Base-by-base conservation (phyloP, 2,113 vertebrate species). In the Hippopotamus amphibius region DNA sequence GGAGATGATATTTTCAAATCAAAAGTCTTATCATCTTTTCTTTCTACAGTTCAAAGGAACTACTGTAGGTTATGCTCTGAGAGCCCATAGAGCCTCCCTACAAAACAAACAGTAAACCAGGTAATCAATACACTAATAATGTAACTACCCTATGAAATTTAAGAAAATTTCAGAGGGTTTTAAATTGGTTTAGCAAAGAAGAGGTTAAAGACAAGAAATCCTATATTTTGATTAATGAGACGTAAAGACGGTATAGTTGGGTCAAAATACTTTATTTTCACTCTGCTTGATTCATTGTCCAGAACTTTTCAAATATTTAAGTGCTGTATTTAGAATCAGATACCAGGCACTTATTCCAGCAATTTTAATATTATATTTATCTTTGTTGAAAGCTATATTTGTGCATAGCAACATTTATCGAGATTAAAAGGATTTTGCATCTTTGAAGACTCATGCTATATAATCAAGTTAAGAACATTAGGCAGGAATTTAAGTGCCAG, bases 291-390 rank as follows among this genome's bases (percentile, higher is more conserved):
- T 92, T 95, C 80, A 95, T 95, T 88, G 91, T 95, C 88, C 82
- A 69, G 53, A 88, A 93, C n/a, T 91, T n/a, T 93, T 96, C 71
- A 96, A 95, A 97, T 96, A 97, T 93, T 96, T 97, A 97, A 93
- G 72, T 50, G 80, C 72, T 91, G 2, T 74, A 82, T 93, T 97
- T 97, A 57, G 81, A 96, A 93, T 94, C 88, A 90, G 77, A 74
- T 89, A 97, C 90, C 30, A 86, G 63, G 72, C 69, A 89, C 72
- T 74, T 95, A 93, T 55, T 68, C 43, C 22, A 86, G 57, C 43
- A 77, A 48, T 94, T 94, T 93, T 88, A 95, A 93, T 92, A 92
- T 87, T 95, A 93, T 95, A 92, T 97, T 91, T 93, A 96, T 93
- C 91, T 98, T 97, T 82, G 61, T 83, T 95, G 72, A 97, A 97